These are phyloP conservation scores for Pedionomus torquatus DNA, from an alignment of 2,113 vertebrate species.

Conservation along the genomic window DNA sequence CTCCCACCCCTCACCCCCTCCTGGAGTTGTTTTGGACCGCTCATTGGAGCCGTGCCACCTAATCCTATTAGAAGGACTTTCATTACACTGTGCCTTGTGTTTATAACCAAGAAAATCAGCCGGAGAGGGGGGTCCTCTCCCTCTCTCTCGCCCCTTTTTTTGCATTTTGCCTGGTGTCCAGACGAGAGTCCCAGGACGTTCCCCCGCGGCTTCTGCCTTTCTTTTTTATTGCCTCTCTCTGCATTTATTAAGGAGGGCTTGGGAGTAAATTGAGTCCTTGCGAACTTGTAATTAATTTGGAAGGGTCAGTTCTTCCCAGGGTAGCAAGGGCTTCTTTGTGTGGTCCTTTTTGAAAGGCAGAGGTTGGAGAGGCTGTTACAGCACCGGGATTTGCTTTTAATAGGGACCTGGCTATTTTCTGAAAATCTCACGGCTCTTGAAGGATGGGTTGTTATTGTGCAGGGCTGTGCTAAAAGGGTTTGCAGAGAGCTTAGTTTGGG, in stretches of 20 bases:
- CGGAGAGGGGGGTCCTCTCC: not conserved
- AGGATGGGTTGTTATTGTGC: not conserved
- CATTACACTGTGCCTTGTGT: slow-evolving; percentile 51
- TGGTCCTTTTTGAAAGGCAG: slow-evolving; percentile 41
- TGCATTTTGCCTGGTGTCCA: not conserved
- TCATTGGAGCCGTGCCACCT: slow-evolving; percentile 29
- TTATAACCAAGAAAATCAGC: slow-evolving; percentile 29
- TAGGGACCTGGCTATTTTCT: slow-evolving; percentile 22
- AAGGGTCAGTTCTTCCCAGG: slow-evolving; percentile 48
- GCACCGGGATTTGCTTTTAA: slow-evolving; percentile 17
- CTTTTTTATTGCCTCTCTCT: not conserved
- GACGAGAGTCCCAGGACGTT: not conserved
- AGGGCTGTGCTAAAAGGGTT: not conserved
- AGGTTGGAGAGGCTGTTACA: not conserved
- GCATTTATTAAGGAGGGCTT: slow-evolving; percentile 24
- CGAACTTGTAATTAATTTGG: slow-evolving; percentile 59
- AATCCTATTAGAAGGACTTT: slow-evolving; percentile 67
- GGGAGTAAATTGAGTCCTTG: slow-evolving; percentile 41
- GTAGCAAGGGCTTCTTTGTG: slow-evolving; percentile 37
- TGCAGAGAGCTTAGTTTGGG: not conserved
- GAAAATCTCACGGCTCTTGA: not conserved
- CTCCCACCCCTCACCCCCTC: slow-evolving; percentile 42
- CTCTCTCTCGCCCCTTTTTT: not conserved
- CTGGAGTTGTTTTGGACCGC: slow-evolving; percentile 25
- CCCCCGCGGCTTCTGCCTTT: not conserved